These are phyloP conservation scores for Erythrolamprus reginae DNA, from an alignment of 2,113 vertebrate species.

Conservation along the genomic window DNA sequence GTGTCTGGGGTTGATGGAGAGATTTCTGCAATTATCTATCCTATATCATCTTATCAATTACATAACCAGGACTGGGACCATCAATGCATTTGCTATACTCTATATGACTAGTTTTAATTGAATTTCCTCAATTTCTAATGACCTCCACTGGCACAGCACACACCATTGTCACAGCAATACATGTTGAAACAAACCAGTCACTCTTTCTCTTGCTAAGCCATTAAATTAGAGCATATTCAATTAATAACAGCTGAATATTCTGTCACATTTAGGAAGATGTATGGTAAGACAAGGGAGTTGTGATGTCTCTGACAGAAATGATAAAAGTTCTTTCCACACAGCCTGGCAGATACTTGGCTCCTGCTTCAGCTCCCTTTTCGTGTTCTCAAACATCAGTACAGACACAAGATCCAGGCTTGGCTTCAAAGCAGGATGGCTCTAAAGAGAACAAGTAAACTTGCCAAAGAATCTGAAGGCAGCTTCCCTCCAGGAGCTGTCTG, in stretches of 20 bases:
- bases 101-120: neutral
- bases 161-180: slow-evolving; percentile 43
- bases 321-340: slow-evolving; percentile 86
- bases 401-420: slow-evolving; percentile 71
- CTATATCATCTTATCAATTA: neutral
- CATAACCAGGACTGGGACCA: neutral
- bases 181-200: slow-evolving; percentile 69
- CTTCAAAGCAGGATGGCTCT: slow-evolving; percentile 57
- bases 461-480: slow-evolving; percentile 56
- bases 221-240: slow-evolving; percentile 89
- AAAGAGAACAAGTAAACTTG: slow-evolving; percentile 41
- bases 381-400: slow-evolving; percentile 70
- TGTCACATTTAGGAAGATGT: slow-evolving; percentile 92
- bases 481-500: slow-evolving; percentile 27
- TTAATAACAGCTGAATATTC: slow-evolving; percentile 89
- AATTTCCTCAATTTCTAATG: slow-evolving; percentile 8
- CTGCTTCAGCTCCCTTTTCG: slow-evolving; percentile 59
- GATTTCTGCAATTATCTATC: neutral
- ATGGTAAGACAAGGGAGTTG: slow-evolving; percentile 92
- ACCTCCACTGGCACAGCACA: slow-evolving; percentile 5
- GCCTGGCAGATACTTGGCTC: slow-evolving; percentile 84
- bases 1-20: neutral
- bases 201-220: slow-evolving; percentile 69
- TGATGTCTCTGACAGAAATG: slow-evolving; percentile 95
- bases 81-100: neutral